These are phyloP conservation scores for Ophiodon elongatus DNA, from an alignment of 2,113 vertebrate species.

Conservation along the genomic window DNA sequence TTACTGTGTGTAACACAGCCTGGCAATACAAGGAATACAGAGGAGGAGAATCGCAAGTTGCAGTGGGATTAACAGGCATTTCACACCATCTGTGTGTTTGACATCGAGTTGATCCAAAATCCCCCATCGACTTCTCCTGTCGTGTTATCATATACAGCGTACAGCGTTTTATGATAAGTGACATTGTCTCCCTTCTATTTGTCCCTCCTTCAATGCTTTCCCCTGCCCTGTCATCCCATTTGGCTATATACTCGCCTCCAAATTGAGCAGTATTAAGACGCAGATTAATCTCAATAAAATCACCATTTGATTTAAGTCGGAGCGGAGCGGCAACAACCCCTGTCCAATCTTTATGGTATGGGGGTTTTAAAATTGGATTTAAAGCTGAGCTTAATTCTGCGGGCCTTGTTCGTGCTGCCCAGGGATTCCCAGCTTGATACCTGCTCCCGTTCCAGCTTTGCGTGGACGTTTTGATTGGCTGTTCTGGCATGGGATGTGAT, in stretches of 20 bases:
- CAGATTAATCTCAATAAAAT: constrained; percentile 68
- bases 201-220: neutral
- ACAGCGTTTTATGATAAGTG: constrained; percentile 7
- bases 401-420: constrained; percentile 68
- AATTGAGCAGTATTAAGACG: constrained; percentile 41
- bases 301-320: constrained; percentile 49
- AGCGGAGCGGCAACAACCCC: constrained; percentile 27
- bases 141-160: constrained; percentile 19
- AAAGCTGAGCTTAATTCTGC: constrained; percentile 66
- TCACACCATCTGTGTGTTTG: constrained; percentile 35
- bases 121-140: constrained; percentile 20
- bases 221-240: constrained; percentile 28
- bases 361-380: constrained; percentile 69
- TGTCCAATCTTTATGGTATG: constrained; percentile 67
- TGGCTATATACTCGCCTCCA: constrained; percentile 41
- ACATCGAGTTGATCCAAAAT: constrained; percentile 26
- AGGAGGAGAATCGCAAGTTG: constrained; percentile 14
- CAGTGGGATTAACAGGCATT: constrained; percentile 40
- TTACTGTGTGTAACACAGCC: constrained; percentile 3
- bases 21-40: neutral
- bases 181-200: constrained; percentile 6
- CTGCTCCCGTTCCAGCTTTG: constrained; percentile 62
- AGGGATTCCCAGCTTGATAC: constrained; percentile 70
- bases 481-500: constrained; percentile 47
- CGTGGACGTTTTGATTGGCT: constrained; percentile 68